Evolutionary conservation across 2,888 invertebrate species (phyloP), one percentile per base, ranked within the genome.

Genomic region (Panzeria rudis): DNA sequence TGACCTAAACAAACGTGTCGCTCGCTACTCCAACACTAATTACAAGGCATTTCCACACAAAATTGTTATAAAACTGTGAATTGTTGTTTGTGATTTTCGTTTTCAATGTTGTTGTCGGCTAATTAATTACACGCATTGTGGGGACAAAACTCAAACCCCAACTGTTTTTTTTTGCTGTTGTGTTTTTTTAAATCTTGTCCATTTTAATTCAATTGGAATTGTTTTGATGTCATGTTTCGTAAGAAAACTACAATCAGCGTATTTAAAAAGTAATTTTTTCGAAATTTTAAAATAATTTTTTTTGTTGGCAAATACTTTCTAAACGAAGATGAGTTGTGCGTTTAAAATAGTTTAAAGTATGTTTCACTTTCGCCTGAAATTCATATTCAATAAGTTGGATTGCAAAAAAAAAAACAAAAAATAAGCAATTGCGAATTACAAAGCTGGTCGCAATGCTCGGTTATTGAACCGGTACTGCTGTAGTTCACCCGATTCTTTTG

Each of bases 41-140:
- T 79, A 79, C 54, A 20, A n/a, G 41, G 29, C 52, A 62, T 59
- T 56, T 66, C 20, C 32, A 80, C 79, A 66, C 44, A 72, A 25
- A 73, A 59, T 8, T 73, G 47, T 80, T 73, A 54, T 25, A 72
- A 64, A 72, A 25, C 72, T 47, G 44, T 54, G 20, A 52, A 29
- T 64, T 54, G 20, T 56, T 38, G 4, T 78, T 69, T 61, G 11
- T 47, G 20, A 0, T n/a, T n/a, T 35, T 0, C 8, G 17, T 32
- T 44, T 54, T 25, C 23, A 35, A 25, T 69, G 41, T 61, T 61
- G 5, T 20, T 73, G 50, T 66, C 20, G 17, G 66, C 50, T 66
- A 80, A 80, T 80, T 72, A 80, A 72, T 66, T 73, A 68, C 80
- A 61, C 80, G 73, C 80, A 80, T 59, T 80, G 52, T 20, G 66